Percentiles rank a stretch among this genome's conserved stretches.
phyloP scores from a whole-genome alignment of 2,113 vertebrate species.

The Felis catus region F.catus_Fca126_mat1.0 CM031424.1:23141001-23141500 shows the following conservation, averaged over 20 bases:
- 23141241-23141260: background rate
- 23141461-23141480: background rate
- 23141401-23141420: too few species aligned
- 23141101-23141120: background rate
- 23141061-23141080: background rate
- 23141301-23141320: background rate
- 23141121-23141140: background rate
- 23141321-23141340: background rate
- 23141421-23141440: too few species aligned
- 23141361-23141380: background rate
- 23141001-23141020: fast-evolving
- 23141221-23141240: background rate
- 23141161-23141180: background rate
- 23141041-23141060: background rate
- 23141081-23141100: background rate
- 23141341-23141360: background rate
- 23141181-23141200: background rate
- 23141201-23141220: background rate
- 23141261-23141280: background rate
- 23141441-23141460: too few species aligned
- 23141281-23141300: background rate
- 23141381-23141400: too few species aligned
- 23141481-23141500: background rate
- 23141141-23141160: background rate
- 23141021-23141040: background rate